Base-by-base conservation (phyloP, 2,113 vertebrate species). In the Gnathonemus longibarbis region DNA sequence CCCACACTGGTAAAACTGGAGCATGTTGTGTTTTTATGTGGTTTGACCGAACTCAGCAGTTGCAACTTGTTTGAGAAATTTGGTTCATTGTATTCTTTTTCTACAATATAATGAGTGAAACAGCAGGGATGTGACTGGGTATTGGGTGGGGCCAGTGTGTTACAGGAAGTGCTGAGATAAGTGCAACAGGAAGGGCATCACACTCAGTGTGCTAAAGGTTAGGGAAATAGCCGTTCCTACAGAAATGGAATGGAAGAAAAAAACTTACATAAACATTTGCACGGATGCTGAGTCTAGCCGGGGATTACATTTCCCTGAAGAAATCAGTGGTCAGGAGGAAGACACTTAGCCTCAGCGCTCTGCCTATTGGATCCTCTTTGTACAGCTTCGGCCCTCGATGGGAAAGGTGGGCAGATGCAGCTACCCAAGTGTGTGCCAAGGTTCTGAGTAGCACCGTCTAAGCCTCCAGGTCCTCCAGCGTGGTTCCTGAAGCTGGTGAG, bases 211-310 rank as follows among this genome's bases (percentile, higher is more conserved):
- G 96, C 96, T 96, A 97, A 97, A 96, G 96, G 96, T 97, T 96
- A 96, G 95, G 95, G 95, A 95, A 96, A 97, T 96, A 97, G 97
- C 96, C 96, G 97, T 96, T 97, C 95, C 96, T 97, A 96, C 95
- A 94, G 66, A n/a, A 91, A 84, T 77, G 58, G 42, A 45, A 84
- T 58, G 89, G 53, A 35, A 53, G 84, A 89, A 96, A 95, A 89
- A 96, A 96, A 96, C 95, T 96, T 97, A 97, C 96, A 97, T 97
- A 98, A 98, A 98, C 96, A 97, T 97, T 97, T 96, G 97, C 97
- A 96, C 96, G 97, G 97, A 97, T 97, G 97, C 95, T 96, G 97
- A 97, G 97, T 97, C 96, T 96, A 94, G 96, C 96, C 96, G 95
- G 95, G 96, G 96, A 96, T 96, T 97, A 97, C 96, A 97, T 97